Base-by-base conservation (phyloP, 2,113 vertebrate genomes). In the Phylloscopus trochiloides region DNA sequence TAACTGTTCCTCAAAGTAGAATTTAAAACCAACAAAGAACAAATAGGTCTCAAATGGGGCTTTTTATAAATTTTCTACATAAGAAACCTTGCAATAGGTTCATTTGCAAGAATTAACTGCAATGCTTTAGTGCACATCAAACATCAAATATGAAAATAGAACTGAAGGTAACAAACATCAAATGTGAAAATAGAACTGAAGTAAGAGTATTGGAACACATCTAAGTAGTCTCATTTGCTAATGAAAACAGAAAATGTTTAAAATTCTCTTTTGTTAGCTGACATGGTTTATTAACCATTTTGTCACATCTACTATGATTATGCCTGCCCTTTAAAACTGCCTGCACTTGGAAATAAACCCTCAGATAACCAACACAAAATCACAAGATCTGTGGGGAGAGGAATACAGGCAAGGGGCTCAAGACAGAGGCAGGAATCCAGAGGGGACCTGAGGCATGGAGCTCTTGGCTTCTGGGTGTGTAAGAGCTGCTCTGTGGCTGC, bases 1-100 rank as follows among this genome's bases (percentile, higher is more conserved):
- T 97, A 98, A 28, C 95, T 34, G 15, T 91, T 98, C 95, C 97
- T 98, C 87, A 97, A 93, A 79, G 96, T 79, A 47, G 97, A 94
- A 80, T 97, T 99, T 91, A 42, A 97, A 81, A 63, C 32, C 14
- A 90, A 34, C 6, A 75, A 90, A 83, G 19, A 89, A 57, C 15
- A 66, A 83, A 68, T 38, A 76, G 11, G 5, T 80, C 24, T 90
- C 40, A 65, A 65, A 65, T 54, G 73, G 81, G 8, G 12, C 7
- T 62, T 67, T 63, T 63, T 79, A 42, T 59, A 62, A 77, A 43
- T 42, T 57, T 15, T 36, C 42, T 48, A 4, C 16, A 24, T 45
- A 73, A 83, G 42, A 73, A 51, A 73, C 4, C 7, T 83, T 90
- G 17, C 18, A 76, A 50, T n/a, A 82, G 14, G 32, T 63, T 90